Evolutionary conservation across 2,113 vertebrate species (phyloP), one percentile per base, ranked within the genome.

Genomic region (Chaetura pelagica): DNA sequence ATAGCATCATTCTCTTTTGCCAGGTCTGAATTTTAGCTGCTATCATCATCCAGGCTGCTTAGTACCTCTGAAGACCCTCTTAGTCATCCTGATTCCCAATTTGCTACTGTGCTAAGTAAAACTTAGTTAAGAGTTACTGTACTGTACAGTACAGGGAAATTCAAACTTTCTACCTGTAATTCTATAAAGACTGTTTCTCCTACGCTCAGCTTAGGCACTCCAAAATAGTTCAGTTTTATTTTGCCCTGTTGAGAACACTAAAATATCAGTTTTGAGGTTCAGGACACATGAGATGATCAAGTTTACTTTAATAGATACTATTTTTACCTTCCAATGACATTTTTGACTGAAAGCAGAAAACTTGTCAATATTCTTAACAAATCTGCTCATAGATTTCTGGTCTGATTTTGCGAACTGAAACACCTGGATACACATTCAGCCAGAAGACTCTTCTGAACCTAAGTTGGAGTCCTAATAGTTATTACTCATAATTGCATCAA

Each of bases 161-260:
- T 71, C 64, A 64, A 75, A 20, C 10, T 55, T 77, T 77, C 46
- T 76, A n/a, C 11, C 3, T 67, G 38, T 59, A 73, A 51, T 66
- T 84, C 46, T 77, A 27, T 77, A 62, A 93, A 77, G 15, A 46
- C 16, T 21, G 83, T 79, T 75, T 67, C 64, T 87, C 2, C 7
- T 7, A 0, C 2, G 1, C n/a, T 54, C 46, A 72, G 5, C 5
- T 59, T n/a, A 52, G 8, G 12, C 46, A 38, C 12, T 62, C 7
- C 21, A 64, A 78, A 64, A 46, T 17, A 51, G 29, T 58, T 54
- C 35, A 4, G 4, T 38, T 58, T 57, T 72, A 44, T 74, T 87
- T 90, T 32, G 4, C 4, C 7, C 4, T n/a, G 7, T 63, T 92
- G 55, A 38, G 54, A 77, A 54, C 4, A 73, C 12, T 46, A 32